These are phyloP conservation scores for Pemphigus obesinymphae DNA, from an alignment of 1,140 invertebrate genomes.

Conservation along the genomic window DNA sequence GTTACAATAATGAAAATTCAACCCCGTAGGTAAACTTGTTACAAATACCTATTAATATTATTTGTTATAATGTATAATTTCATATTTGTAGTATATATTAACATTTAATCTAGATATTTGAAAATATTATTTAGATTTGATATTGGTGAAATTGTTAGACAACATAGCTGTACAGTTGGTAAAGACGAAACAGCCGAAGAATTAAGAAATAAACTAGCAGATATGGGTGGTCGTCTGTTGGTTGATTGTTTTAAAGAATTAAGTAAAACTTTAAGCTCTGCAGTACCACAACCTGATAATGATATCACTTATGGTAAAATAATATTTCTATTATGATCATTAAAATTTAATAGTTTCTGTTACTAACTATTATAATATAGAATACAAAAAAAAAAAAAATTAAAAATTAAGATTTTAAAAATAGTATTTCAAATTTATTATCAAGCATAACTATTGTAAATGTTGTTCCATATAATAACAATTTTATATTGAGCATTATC, in stretches of 20 bases:
- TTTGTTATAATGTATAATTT: neutral
- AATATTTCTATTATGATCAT: neutral
- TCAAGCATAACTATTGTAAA: too few relatives aligned
- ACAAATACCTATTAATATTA: neutral
- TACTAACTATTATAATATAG: too few relatives aligned
- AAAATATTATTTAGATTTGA: constrained; percentile 63
- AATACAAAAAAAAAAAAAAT: too few relatives aligned
- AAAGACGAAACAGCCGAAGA: constrained; percentile 62
- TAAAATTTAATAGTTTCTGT: too few relatives aligned
- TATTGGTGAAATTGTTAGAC: constrained; percentile 73
- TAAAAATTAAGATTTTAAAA: too few relatives aligned
- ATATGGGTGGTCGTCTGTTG: constrained; percentile 65
- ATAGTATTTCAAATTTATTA: too few relatives aligned
- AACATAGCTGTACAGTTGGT: constrained; percentile 60
- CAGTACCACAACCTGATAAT: constrained; percentile 58
- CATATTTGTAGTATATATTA: neutral
- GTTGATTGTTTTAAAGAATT: constrained; percentile 61
- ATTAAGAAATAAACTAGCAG: constrained; percentile 61
- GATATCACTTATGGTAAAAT: constrained; percentile 62
- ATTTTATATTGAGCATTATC: too few relatives aligned
- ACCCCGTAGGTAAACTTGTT: constrained; percentile 62
- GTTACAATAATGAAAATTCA: constrained; percentile 84
- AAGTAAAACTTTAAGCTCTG: constrained; percentile 56
- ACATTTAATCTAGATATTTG: too few relatives aligned
- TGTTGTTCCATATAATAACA: too few relatives aligned